A percentile compares a stretch with the other conserved stretches of the same genome.
Evolutionary conservation across 2,113 vertebrate species (phyloP).

Genomic region (Ochotona curzoniae): DNA sequence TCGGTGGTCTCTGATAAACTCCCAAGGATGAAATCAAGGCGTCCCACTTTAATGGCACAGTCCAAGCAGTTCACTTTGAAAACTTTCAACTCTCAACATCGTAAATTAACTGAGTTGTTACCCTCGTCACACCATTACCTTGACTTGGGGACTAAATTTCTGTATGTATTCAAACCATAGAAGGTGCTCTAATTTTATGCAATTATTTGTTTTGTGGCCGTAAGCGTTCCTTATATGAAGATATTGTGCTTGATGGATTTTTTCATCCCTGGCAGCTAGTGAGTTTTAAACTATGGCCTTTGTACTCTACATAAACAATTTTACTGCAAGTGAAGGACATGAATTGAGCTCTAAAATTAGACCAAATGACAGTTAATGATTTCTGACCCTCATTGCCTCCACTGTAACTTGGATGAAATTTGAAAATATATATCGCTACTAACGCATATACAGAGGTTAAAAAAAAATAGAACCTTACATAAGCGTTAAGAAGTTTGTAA

Average conservation of each 20-base stretch:
- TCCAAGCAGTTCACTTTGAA: too few relatives aligned
- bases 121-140: too few relatives aligned
- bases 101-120: too few relatives aligned
- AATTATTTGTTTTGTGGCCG: neutral
- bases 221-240: neutral
- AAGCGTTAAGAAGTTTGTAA: slow-evolving; percentile 60
- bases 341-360: slow-evolving; percentile 3
- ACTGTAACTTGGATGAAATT: slow-evolving; percentile 29
- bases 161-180: too few relatives aligned
- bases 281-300: neutral
- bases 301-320: neutral
- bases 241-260: neutral
- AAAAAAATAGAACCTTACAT: slow-evolving; percentile 61
- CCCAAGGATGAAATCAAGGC: too few relatives aligned
- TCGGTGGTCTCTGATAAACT: too few relatives aligned
- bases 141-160: too few relatives aligned
- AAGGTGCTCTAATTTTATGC: neutral
- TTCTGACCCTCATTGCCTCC: neutral
- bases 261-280: neutral
- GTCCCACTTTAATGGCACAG: too few relatives aligned
- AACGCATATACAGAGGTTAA: slow-evolving; percentile 32
- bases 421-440: neutral
- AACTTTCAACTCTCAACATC: too few relatives aligned
- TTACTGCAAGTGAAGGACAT: neutral
- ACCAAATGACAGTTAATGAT: neutral